Evolutionary conservation across 2,113 vertebrate species (phyloP).

Genomic region (Vidua chalybeata): DNA sequence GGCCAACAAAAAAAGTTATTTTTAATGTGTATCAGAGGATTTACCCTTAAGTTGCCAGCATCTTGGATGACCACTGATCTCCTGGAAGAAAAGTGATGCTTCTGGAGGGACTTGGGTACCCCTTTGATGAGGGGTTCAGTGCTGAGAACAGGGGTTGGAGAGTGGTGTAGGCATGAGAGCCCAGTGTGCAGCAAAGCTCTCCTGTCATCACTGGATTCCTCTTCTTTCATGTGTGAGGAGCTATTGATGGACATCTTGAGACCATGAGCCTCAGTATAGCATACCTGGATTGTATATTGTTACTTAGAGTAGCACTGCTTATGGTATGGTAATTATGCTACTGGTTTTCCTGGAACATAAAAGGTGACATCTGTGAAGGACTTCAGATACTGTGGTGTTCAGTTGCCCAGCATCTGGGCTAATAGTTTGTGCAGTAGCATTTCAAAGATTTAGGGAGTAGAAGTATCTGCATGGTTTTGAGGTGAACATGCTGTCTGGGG

Average conservation of each 20-base stretch:
- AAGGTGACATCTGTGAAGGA: not conserved
- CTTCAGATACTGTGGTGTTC: not conserved
- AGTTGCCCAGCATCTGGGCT: not conserved
- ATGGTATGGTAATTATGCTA: not conserved
- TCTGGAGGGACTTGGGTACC: not conserved
- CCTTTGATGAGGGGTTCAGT: not conserved
- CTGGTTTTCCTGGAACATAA: not conserved
- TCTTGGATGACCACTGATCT: not conserved
- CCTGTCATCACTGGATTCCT: not conserved
- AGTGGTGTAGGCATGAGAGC: rapidly evolving
- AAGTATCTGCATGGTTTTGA: not conserved
- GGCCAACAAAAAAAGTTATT: not conserved
- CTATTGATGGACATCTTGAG: not conserved
- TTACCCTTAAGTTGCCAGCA: not conserved
- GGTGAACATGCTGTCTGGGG: not conserved
- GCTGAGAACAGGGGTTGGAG: not conserved
- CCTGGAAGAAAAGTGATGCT: not conserved
- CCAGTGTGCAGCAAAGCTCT: not conserved
- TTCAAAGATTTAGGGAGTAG: not conserved
- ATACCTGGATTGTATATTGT: not conserved
- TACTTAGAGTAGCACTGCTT: not conserved
- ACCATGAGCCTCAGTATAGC: not conserved
- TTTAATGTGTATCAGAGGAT: not conserved
- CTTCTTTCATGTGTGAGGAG: not conserved
- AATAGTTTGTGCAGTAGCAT: not conserved